Base-by-base conservation (phyloP, 2,113 vertebrate species). In the Hypocryptadius cinnamomeus region DNA sequence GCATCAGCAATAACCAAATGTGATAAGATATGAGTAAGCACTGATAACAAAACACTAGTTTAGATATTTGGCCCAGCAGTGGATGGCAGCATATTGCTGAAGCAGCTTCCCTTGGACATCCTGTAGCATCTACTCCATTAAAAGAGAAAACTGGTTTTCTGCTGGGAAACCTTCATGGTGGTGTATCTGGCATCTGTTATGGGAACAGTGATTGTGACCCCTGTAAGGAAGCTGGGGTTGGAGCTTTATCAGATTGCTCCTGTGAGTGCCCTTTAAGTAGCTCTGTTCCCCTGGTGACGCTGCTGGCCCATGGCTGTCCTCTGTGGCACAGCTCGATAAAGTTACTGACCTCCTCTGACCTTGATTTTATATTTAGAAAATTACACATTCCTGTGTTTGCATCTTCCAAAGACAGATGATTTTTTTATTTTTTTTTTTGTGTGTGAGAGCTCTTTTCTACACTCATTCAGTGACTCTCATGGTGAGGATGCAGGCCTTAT, bases 311-410 rank as follows among this genome's bases (percentile, higher is more conserved):
- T 20, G 90, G 85, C 91, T 91, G 76, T 92, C 54, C 6, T 77
- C 64, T 90, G 87, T 91, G 79, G 80, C 90, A 76, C 90, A 88
- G 93, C 71, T 94, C 79, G 85, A 65, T 91, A 45, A 73, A 94
- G 80, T 63, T 78, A 12, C 89, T 84, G 87, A 80, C 76, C 53
- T 72, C n/a, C 76, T 83, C 37, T 88, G 85, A 94, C 91, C 91
- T 96, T 91, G 76, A 80, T 63, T 92, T 96, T 96, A 85, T 96
- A 92, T 94, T 92, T 95, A 88, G 95, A 90, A 90, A 84, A 94
- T 76, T 74, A 56, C 40, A 13, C 72, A 68, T 95, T 94, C 90
- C 76, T 88, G 18, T n/a, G 40, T 72, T 94, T 95, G 94, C 33
- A 0, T 93, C 76, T 93, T 78, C 56, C 60, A 83, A 65, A 84